Conservation (phyloP, 2,888 invertebrate species). For the Epinotia bilunana region DNA sequence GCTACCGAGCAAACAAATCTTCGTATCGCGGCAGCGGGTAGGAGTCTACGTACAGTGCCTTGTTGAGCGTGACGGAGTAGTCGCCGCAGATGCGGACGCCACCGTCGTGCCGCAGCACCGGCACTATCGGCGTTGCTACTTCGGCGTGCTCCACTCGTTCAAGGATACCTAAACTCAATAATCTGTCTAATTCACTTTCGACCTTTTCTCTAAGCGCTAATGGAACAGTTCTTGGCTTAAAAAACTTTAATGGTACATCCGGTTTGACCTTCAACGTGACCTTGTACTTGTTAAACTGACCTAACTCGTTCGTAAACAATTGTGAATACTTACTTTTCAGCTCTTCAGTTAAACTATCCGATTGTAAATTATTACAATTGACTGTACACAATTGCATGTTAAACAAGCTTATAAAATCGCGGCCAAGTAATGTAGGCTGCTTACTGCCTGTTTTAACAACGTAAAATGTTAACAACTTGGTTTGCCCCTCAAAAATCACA, state of each 20-base stretch:
- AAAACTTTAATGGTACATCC: neutral
- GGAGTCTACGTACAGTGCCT: neutral
- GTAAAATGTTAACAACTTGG: neutral
- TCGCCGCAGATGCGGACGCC: constrained; percentile 25
- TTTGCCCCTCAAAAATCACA: neutral
- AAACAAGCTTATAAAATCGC: neutral
- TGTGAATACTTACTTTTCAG: neutral
- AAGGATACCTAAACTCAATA: constrained; percentile 25
- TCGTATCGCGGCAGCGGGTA: constrained; percentile 23
- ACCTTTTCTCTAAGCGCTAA: neutral
- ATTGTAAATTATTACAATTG: neutral
- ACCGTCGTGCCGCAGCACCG: constrained; percentile 8
- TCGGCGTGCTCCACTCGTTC: constrained; percentile 23
- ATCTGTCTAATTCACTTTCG: neutral
- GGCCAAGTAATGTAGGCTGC: neutral
- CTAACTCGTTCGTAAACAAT: neutral
- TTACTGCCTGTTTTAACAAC: neutral
- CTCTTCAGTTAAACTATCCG: neutral
- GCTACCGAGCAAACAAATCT: constrained; percentile 49
- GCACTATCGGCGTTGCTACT: constrained; percentile 14
- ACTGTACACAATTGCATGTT: neutral
- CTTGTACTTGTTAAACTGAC: neutral
- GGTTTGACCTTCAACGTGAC: neutral
- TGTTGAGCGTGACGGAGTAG: constrained; percentile 36
- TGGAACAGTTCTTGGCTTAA: neutral